Conservation (phyloP, 1,140 invertebrate genomes). For the Achroia grisella region DNA sequence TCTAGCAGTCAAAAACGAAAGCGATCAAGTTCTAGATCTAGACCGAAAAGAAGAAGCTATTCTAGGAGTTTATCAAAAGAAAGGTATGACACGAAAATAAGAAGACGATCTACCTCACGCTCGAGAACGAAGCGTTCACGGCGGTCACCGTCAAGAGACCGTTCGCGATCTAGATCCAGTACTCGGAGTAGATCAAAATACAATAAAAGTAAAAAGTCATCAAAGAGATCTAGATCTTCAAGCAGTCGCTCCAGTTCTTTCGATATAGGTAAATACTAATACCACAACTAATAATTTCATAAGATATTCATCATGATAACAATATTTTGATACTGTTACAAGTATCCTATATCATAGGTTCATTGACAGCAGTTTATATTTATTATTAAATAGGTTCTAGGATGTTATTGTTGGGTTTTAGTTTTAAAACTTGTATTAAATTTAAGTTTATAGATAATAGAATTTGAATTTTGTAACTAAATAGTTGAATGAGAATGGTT, state of each 20-base stretch:
- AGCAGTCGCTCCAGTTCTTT: constrained; percentile 51
- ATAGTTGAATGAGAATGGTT: too few relatives aligned
- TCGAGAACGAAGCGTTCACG: constrained; percentile 40
- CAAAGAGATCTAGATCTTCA: constrained; percentile 39
- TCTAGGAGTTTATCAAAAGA: constrained; percentile 55
- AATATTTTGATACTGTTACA: too few relatives aligned
- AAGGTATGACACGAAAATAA: constrained; percentile 47
- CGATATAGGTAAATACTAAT: constrained; percentile 41
- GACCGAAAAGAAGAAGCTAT: constrained; percentile 44
- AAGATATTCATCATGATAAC: too few relatives aligned
- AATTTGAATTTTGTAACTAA: too few relatives aligned
- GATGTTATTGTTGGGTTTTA: too few relatives aligned
- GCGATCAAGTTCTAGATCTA: constrained; percentile 43
- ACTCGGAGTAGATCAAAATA: constrained; percentile 42
- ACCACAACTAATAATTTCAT: too few relatives aligned
- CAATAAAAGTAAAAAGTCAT: constrained; percentile 36
- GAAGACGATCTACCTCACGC: constrained; percentile 38
- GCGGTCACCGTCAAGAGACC: constrained; percentile 34
- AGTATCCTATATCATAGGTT: too few relatives aligned
- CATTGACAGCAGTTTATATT: too few relatives aligned
- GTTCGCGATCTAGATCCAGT: constrained; percentile 44
- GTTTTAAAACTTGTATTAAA: too few relatives aligned
- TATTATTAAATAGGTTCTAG: too few relatives aligned
- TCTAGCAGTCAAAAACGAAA: constrained; percentile 41
- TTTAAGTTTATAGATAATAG: too few relatives aligned